phyloP scores from a whole-genome alignment of 1,140 invertebrate species.

The Elysia chlorotica region DNA sequence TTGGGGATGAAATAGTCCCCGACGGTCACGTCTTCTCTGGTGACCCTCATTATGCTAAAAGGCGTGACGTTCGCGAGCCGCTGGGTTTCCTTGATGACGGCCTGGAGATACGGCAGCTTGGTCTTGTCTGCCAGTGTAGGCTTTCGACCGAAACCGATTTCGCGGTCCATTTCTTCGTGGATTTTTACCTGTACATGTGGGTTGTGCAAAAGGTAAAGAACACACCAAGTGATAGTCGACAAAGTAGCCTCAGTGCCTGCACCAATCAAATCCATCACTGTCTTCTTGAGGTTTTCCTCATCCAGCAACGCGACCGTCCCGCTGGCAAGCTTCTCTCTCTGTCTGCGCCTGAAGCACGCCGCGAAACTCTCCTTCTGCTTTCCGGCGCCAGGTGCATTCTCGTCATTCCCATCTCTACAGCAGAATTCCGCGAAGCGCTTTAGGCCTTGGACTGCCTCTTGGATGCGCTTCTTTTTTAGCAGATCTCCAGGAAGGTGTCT shows the following conservation, averaged over 20 bases:
- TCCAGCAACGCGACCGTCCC: background rate
- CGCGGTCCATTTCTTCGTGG: conserved; percentile 81
- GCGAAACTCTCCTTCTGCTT: no score
- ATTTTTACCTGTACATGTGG: conserved; percentile 76
- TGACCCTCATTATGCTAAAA: conserved; percentile 48
- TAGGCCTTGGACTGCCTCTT: no score
- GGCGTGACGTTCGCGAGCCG: conserved; percentile 38
- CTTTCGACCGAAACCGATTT: conserved; percentile 10
- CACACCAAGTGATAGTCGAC: conserved; percentile 82
- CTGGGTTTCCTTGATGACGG: conserved; percentile 32
- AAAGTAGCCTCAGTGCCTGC: conserved; percentile 89
- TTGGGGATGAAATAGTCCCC: conserved; percentile 52
- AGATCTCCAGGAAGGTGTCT: no score
- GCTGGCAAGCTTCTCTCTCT: conserved; percentile 2
- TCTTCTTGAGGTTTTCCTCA: conserved; percentile 16
- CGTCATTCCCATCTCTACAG: no score
- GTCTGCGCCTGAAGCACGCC: no score
- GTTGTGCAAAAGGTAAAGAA: conserved; percentile 81
- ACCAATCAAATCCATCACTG: conserved; percentile 61
- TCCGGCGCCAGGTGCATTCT: no score
- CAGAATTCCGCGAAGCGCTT: no score
- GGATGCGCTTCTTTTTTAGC: no score
- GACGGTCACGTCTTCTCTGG: conserved; percentile 36
- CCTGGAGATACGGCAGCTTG: conserved; percentile 32
- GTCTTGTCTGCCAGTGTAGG: conserved; percentile 25